Evolutionary conservation across 2,888 invertebrate species (phyloP), one percentile per base, ranked within the genome.

Genomic region (Drosophila koepferae): DNA sequence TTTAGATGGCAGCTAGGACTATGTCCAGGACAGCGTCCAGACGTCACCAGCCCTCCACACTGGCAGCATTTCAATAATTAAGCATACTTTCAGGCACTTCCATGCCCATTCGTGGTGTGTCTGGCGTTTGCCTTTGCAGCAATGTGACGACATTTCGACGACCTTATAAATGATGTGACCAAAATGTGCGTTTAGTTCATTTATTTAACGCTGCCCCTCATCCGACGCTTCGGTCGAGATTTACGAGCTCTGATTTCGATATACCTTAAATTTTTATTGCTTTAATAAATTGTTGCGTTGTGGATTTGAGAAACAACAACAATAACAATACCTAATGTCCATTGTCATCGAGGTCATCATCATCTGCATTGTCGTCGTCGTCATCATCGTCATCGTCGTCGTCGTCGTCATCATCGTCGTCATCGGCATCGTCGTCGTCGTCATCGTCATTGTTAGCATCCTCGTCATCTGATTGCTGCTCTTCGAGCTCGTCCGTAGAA

Each of bases 51-150:
- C 59, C 74, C 64, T 64, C 56, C 63, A 63, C 36, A 38, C 53
- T 51, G 66, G 34, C 68, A 74, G 72, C 85, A 81, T 85, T 90
- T 90, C 69, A 88, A 90, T 87, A 87, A 90, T 87, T 90, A 90
- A 88, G 75, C 77, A 85, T 81, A 80, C 72, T 89, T 91, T 88
- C 76, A 73, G 91, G 72, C 86, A 56, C 55, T 76, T 82, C 74
- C 82, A 78, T 84, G 85, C 83, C 86, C 90, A 75, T 77, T 82
- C 64, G 65, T 41, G 53, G 16, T 41, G 49, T 59, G 58, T 64
- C 66, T 61, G 73, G 63, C 69, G 63, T 43, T 51, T 61, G 55
- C 43, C 38, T 68, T 73, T 41, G 56, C 20, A 9, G 63, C 70
- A 63, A 63, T 70, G 63, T 81, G 74, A 67, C 78, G 71, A 78